Evolutionary conservation across 2,113 vertebrate species (phyloP).

Genomic region (Sardina pilchardus): DNA sequence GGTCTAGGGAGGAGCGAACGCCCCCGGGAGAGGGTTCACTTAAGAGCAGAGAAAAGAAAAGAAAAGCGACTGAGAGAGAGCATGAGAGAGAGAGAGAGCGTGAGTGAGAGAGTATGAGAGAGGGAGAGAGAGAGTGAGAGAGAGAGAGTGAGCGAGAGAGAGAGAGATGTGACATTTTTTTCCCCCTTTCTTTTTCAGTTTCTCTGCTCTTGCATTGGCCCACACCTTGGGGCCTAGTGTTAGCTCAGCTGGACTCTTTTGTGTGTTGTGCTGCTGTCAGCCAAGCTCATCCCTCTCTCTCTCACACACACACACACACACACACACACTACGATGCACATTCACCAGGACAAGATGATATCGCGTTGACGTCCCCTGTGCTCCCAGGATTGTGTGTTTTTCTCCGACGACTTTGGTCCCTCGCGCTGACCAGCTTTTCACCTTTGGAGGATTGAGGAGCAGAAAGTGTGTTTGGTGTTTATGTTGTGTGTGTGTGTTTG

Average conservation of each 20-base stretch:
- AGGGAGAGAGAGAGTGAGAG: neutral
- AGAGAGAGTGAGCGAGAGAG: neutral
- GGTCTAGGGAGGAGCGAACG: conserved; percentile 52
- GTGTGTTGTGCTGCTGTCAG: neutral
- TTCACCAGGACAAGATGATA: neutral
- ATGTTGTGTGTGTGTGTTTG: neutral
- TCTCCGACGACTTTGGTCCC: neutral
- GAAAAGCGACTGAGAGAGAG: neutral
- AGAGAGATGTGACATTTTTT: neutral
- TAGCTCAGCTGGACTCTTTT: neutral
- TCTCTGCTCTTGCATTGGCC: neutral
- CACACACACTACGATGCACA: neutral
- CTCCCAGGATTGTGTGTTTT: neutral
- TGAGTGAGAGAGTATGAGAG: neutral
- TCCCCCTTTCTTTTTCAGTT: neutral
- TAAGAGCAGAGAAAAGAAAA: conserved; percentile 23
- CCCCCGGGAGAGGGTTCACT: conserved; percentile 31
- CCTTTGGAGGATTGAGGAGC: neutral
- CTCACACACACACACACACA: neutral
- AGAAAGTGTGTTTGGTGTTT: neutral
- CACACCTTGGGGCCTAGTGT: neutral
- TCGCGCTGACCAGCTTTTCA: neutral
- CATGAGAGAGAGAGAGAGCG: neutral
- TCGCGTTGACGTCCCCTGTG: neutral
- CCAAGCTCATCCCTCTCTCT: neutral